phyloP scores from a whole-genome alignment of 2,888 invertebrate species.

The Stratiomys singularior region DNA sequence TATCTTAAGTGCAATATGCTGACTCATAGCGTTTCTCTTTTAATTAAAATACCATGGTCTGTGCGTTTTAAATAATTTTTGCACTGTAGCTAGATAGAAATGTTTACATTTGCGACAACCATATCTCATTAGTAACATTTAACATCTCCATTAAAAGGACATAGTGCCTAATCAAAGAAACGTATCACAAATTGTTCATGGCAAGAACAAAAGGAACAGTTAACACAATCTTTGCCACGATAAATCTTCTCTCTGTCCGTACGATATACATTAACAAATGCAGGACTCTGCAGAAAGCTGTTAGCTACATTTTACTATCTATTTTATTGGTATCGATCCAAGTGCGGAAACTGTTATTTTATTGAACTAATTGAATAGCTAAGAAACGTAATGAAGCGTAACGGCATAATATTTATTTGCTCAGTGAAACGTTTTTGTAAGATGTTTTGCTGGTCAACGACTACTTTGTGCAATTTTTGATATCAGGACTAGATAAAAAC shows the following conservation, averaged over 20 bases:
- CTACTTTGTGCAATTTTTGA: slow-evolving; percentile 29
- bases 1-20: slow-evolving; percentile 3
- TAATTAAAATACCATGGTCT: slow-evolving; percentile 28
- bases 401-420: slow-evolving; percentile 37
- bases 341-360: slow-evolving; percentile 45
- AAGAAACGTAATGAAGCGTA: slow-evolving; percentile 43
- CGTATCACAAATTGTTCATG: slow-evolving; percentile 14
- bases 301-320: slow-evolving; percentile 25
- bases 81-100: not conserved
- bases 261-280: not conserved
- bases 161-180: slow-evolving; percentile 11
- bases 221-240: slow-evolving; percentile 18
- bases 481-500: slow-evolving; percentile 17
- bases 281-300: slow-evolving; percentile 9
- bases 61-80: slow-evolving; percentile 24
- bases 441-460: not conserved
- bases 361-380: slow-evolving; percentile 45
- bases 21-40: not conserved
- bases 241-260: slow-evolving; percentile 10
- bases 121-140: slow-evolving; percentile 37
- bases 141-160: slow-evolving; percentile 38
- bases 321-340: slow-evolving; percentile 37
- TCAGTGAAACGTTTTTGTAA: slow-evolving; percentile 30
- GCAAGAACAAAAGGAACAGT: slow-evolving; percentile 33
- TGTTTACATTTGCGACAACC: not conserved